phyloP scores from a whole-genome alignment of 2,113 vertebrate species.

The Lanius ludovicianus region DNA sequence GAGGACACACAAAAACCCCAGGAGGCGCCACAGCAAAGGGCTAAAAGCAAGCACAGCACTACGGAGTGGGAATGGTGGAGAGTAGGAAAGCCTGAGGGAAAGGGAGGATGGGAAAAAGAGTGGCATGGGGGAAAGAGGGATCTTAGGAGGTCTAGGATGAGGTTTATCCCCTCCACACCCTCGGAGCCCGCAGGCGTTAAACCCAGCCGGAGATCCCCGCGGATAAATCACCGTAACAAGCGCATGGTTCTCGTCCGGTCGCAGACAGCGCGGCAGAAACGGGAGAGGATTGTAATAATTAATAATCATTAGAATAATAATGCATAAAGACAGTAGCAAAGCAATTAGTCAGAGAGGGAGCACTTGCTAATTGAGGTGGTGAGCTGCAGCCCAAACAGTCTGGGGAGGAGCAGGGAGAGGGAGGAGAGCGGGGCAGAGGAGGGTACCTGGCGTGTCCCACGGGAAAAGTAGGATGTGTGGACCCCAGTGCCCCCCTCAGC shows the following conservation, averaged over 20 bases:
- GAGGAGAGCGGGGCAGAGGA: rapidly evolving
- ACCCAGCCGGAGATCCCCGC: rapidly evolving
- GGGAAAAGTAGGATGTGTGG: rapidly evolving
- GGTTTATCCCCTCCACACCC: rapidly evolving
- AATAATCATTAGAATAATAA: slow-evolving; percentile 66
- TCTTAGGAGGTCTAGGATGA: rapidly evolving
- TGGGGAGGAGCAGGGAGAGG: background rate
- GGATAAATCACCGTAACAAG: background rate
- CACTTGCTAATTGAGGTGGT: background rate
- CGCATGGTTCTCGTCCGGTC: background rate
- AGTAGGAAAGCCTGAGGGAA: background rate
- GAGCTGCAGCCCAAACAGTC: background rate
- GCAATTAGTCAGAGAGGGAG: slow-evolving; percentile 35
- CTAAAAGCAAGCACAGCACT: background rate
- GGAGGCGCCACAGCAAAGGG: background rate
- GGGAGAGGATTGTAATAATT: slow-evolving; percentile 33
- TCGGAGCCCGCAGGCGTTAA: rapidly evolving
- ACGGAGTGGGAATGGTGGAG: background rate
- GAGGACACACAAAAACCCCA: background rate
- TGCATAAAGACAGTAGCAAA: slow-evolving; percentile 48
- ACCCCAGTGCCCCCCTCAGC: background rate
- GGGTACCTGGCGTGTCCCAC: rapidly evolving
- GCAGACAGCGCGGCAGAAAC: background rate
- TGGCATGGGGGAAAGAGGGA: background rate
- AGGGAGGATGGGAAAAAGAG: background rate